These are phyloP conservation scores for Cataglyphis albicans DNA, from an alignment of 2,888 invertebrate species.

Conservation along the genomic window DNA sequence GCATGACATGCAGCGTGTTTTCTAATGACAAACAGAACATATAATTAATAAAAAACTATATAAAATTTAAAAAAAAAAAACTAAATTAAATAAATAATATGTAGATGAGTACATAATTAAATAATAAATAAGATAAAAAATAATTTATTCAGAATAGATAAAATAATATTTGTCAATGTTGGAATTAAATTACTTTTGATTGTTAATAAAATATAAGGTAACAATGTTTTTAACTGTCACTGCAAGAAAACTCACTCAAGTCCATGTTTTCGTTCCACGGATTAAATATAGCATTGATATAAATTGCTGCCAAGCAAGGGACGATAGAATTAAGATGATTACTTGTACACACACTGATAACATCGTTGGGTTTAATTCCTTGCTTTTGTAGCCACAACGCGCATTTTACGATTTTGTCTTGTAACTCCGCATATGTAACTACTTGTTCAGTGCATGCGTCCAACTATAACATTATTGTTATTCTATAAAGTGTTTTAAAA, in stretches of 20 bases:
- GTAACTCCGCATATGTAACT: slow-evolving; percentile 75
- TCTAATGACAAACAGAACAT: slow-evolving; percentile 62
- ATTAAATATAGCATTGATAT: slow-evolving; percentile 77
- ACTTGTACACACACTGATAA: slow-evolving; percentile 76
- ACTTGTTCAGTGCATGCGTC: slow-evolving; percentile 71
- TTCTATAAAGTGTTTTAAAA: not conserved
- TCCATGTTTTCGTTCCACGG: slow-evolving; percentile 77
- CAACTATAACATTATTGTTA: slow-evolving; percentile 66
- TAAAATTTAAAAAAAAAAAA: not conserved
- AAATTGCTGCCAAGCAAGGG: slow-evolving; percentile 76
- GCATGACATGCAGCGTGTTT: slow-evolving; percentile 69
- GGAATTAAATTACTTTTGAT: not conserved
- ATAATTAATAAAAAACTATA: not conserved
- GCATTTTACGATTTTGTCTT: slow-evolving; percentile 76
- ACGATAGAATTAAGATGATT: slow-evolving; percentile 78
- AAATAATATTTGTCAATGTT: not conserved
- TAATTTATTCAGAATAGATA: not conserved
- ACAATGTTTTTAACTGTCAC: not conserved
- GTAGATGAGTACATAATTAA: not conserved
- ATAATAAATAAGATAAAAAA: not conserved
- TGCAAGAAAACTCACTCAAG: slow-evolving; percentile 67
- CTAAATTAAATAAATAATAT: not conserved
- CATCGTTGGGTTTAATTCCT: slow-evolving; percentile 74
- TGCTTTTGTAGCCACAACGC: slow-evolving; percentile 79
- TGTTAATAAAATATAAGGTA: not conserved